phyloP scores from a whole-genome alignment of 1,140 invertebrate species.

The Antheraea pernyi region DNA sequence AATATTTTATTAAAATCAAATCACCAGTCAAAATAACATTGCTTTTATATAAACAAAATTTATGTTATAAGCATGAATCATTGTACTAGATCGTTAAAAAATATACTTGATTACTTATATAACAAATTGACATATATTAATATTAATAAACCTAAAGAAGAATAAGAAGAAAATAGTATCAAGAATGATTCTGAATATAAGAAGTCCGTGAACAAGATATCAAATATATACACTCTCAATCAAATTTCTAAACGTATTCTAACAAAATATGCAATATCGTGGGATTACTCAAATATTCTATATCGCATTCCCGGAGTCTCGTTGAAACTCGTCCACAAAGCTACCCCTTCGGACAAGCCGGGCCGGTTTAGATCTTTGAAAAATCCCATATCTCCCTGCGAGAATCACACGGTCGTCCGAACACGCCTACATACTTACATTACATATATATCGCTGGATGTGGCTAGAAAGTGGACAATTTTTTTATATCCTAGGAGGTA shows the following conservation, averaged over 20 bases:
- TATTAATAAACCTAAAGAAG: too few relatives aligned
- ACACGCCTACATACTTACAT: conserved; percentile 50
- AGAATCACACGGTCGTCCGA: conserved; percentile 71
- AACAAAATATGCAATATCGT: conserved; percentile 10
- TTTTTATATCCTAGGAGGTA: too few relatives aligned
- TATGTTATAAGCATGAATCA: too few relatives aligned
- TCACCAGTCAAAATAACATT: too few relatives aligned
- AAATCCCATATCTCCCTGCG: conserved; percentile 70
- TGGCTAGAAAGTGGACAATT: conserved; percentile 4
- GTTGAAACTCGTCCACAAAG: conserved; percentile 17
- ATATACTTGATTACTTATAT: too few relatives aligned
- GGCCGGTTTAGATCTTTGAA: conserved; percentile 60
- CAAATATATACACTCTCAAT: neutral
- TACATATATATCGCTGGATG: conserved; percentile 27
- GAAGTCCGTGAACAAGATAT: too few relatives aligned
- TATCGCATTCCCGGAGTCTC: neutral
- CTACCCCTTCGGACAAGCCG: conserved; percentile 53
- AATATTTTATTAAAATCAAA: too few relatives aligned
- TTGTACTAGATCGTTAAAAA: too few relatives aligned
- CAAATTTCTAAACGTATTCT: conserved; percentile 1
- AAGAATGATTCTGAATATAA: too few relatives aligned
- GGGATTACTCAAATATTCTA: conserved; percentile 6
- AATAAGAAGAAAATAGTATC: too few relatives aligned
- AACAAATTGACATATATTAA: too few relatives aligned
- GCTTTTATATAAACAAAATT: too few relatives aligned